phyloP scores from a whole-genome alignment of 2,888 invertebrate species.

The Mythimna pallens region DNA sequence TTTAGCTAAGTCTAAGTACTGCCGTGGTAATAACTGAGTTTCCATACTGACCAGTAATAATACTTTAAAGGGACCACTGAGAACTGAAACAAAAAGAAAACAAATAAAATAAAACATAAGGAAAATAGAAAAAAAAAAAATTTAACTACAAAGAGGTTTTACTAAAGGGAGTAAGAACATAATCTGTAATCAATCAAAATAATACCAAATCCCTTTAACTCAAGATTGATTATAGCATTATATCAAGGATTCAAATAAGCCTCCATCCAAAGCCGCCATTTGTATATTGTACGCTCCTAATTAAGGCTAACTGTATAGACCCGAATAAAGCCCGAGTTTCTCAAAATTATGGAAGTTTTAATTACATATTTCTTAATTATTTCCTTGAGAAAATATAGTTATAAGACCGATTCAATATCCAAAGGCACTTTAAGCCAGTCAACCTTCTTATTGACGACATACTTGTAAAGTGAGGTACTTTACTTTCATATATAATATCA shows the following conservation, averaged over 20 bases:
- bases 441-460: too few relatives aligned
- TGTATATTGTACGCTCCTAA: neutral
- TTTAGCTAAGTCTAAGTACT: constrained; percentile 38
- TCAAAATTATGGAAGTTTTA: too few relatives aligned
- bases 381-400: too few relatives aligned
- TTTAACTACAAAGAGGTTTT: neutral
- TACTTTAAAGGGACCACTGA: constrained; percentile 81
- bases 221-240: constrained; percentile 8
- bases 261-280: neutral
- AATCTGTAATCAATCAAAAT: constrained; percentile 3
- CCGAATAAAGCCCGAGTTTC: too few relatives aligned
- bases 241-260: neutral
- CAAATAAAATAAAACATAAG: constrained; percentile 65
- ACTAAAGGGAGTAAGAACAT: neutral
- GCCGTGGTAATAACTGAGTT: constrained; percentile 12
- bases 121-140: constrained; percentile 15
- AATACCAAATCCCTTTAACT: neutral
- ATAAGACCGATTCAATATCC: too few relatives aligned
- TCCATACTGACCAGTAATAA: constrained; percentile 70
- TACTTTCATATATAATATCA: too few relatives aligned
- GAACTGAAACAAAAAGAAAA: constrained; percentile 86
- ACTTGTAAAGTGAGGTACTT: too few relatives aligned
- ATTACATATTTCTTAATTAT: too few relatives aligned
- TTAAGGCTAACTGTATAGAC: too few relatives aligned
- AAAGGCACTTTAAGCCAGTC: too few relatives aligned